Base-by-base conservation (phyloP, 2,797 vertebrate species). In the Odontamblyopus rebecca region DNA sequence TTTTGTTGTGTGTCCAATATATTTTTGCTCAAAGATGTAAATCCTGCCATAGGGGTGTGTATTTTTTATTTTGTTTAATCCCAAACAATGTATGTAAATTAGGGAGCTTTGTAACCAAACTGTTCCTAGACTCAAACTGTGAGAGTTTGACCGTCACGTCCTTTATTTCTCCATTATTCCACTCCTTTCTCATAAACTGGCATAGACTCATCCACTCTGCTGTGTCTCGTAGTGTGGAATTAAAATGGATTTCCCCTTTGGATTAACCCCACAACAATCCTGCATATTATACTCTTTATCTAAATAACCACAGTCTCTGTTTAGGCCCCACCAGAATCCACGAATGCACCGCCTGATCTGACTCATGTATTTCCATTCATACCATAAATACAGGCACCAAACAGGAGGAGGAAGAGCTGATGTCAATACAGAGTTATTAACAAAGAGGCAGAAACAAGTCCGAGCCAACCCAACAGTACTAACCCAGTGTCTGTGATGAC, bases 371-470 rank as follows among this genome's bases (percentile, higher is more conserved):
- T 70, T 59, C 48, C 30, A 50, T 1, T 65, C 62, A 64, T 70
- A 73, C 61, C 60, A 61, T 61, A 74, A 53, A 81, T 73, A 77
- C 70, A 74, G 61, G 82, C 74, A 61, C 59, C 26, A 62, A 64
- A 69, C 66, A 35, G 60, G 60, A 61, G 29, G 60, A 3, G 61
- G 72, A 69, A 72, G 69, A 82, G 73, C 72, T 80, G 73, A 82
- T 59, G 63, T 79, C 82, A 77, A 83, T 78, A 62, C 41, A 16
- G 27, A 73, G 32, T 76, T 79, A 83, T 70, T 83, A 85, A 79
- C 77, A 83, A 82, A 75, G 86, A 59, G 70, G 64, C 23, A 41
- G 50, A 57, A 81, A 84, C 82, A 79, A 85, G 91, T 90, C 89
- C 85, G 82, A 84, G 84, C 86, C 84, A 32, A 77, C 77, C 35